Conservation (phyloP, 2,113 vertebrate genomes). For the Menura novaehollandiae region DNA sequence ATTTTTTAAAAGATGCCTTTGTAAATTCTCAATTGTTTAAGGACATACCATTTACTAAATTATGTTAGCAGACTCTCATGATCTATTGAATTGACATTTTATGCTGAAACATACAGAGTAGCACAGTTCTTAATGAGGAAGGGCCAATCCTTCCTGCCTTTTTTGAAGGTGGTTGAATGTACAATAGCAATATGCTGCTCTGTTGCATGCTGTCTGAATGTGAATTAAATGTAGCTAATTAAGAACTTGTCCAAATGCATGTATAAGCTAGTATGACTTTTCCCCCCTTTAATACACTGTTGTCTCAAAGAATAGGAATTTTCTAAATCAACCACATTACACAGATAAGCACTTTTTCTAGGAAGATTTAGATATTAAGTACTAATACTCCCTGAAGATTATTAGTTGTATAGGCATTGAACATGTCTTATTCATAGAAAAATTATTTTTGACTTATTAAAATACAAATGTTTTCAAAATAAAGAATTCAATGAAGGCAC, state of each 20-base stretch:
- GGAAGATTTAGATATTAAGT: background rate
- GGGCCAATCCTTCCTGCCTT: background rate
- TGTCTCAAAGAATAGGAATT: background rate
- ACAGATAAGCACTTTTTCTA: background rate
- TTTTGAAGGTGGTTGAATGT: background rate
- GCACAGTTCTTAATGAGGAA: background rate
- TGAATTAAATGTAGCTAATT: background rate
- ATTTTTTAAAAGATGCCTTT: background rate
- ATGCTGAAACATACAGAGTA: background rate
- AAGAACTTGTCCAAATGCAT: background rate
- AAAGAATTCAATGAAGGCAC: background rate
- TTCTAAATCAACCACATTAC: background rate
- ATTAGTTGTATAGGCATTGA: background rate
- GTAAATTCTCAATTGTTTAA: background rate
- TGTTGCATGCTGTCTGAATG: background rate
- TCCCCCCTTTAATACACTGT: background rate
- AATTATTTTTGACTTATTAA: background rate
- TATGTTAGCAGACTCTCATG: background rate
- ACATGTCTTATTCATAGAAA: background rate
- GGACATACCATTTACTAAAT: background rate
- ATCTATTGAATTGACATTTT: background rate
- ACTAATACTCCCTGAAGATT: background rate
- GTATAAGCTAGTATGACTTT: background rate
- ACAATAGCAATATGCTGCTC: background rate
- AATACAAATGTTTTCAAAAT: background rate